Evolutionary conservation across 2,888 invertebrate genomes (phyloP).

Genomic region (Lordiphosa andalusiaca): DNA sequence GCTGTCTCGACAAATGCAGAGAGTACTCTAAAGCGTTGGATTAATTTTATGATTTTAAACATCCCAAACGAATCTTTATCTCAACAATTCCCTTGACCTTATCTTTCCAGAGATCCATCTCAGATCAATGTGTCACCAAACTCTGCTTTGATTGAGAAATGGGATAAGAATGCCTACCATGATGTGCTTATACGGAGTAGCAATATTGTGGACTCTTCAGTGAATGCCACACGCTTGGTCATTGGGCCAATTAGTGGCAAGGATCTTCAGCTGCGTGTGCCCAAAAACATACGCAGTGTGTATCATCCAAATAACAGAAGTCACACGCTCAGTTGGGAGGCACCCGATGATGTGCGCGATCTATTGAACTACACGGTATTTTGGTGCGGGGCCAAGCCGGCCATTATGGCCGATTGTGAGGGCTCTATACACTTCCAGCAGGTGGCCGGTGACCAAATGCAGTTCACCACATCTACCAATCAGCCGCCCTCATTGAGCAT

Average conservation of each 20-base stretch:
- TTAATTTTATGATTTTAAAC: no score
- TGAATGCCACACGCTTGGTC: slow-evolving; percentile 57
- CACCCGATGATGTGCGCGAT: slow-evolving; percentile 79
- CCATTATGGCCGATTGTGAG: slow-evolving; percentile 83
- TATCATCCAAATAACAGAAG: slow-evolving; percentile 84
- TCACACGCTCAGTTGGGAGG: slow-evolving; percentile 88
- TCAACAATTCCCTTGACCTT: not conserved
- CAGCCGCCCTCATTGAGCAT: slow-evolving; percentile 83
- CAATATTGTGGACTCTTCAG: slow-evolving; percentile 67
- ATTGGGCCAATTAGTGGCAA: slow-evolving; percentile 59
- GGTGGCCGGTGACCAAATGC: slow-evolving; percentile 77
- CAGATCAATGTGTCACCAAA: slow-evolving; percentile 56
- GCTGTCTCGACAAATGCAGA: no score
- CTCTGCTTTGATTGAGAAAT: slow-evolving; percentile 67
- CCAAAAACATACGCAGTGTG: slow-evolving; percentile 82
- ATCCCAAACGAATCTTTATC: not conserved
- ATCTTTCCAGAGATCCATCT: slow-evolving; percentile 32
- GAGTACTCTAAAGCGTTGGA: no score
- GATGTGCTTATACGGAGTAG: slow-evolving; percentile 69
- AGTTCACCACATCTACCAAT: slow-evolving; percentile 80
- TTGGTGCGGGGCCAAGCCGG: slow-evolving; percentile 85
- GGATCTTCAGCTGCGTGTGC: slow-evolving; percentile 49
- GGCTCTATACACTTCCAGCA: slow-evolving; percentile 84
- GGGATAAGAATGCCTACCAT: slow-evolving; percentile 52
- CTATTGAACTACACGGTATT: slow-evolving; percentile 89